Evolutionary conservation across 1,140 invertebrate species (phyloP).

Genomic region (Sminthurinus signatus): DNA sequence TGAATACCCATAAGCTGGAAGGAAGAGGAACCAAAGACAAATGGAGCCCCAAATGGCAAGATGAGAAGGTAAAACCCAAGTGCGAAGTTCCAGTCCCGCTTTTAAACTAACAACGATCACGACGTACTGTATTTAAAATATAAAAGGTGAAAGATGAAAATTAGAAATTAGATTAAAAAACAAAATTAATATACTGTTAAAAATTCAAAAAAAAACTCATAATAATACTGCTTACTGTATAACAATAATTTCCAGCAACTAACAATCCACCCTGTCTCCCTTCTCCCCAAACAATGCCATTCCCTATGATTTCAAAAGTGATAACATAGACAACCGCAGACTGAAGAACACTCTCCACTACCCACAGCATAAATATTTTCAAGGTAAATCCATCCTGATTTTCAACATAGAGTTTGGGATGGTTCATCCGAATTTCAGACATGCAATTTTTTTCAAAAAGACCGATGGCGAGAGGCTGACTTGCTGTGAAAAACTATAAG

Average conservation of each 20-base stretch:
- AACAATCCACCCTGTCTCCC: constrained; percentile 89
- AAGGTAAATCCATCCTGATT: constrained; percentile 79
- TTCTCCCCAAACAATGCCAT: constrained; percentile 78
- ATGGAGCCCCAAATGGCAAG: constrained; percentile 96
- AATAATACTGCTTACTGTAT: constrained; percentile 64
- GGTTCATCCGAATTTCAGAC: constrained; percentile 80
- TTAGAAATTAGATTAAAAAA: background rate
- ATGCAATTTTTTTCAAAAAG: constrained; percentile 93
- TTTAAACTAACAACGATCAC: constrained; percentile 96
- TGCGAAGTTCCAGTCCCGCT: constrained; percentile 90
- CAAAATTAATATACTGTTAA: background rate
- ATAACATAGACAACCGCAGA: constrained; percentile 93
- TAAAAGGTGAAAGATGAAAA: background rate
- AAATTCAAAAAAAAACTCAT: background rate
- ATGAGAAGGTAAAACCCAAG: constrained; percentile 95
- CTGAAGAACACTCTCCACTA: constrained; percentile 84
- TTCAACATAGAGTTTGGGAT: constrained; percentile 84
- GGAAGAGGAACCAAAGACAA: constrained; percentile 85
- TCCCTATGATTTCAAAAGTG: constrained; percentile 62
- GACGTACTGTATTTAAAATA: constrained; percentile 93
- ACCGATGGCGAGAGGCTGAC: constrained; percentile 89
- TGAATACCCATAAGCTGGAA: constrained; percentile 74
- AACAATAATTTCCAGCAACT: constrained; percentile 91
- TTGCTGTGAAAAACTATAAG: constrained; percentile 76
- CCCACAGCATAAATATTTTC: constrained; percentile 94